Percentiles rank a stretch among this genome's conserved stretches.
Evolutionary conservation across 2,888 invertebrate genomes (phyloP).

Genomic region (Bellardia pandia): DNA sequence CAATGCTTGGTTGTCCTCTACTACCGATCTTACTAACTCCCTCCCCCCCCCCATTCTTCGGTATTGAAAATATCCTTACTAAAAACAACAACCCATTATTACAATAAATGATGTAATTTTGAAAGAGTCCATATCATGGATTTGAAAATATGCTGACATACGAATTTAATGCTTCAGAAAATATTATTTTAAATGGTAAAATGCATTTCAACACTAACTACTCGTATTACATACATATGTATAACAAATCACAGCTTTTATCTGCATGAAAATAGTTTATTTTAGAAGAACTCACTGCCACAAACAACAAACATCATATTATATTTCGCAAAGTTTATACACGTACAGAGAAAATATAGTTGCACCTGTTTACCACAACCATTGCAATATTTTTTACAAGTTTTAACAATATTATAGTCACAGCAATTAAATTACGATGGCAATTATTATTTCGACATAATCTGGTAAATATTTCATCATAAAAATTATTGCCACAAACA

Average conservation of each 20-base stretch:
- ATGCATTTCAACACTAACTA: neutral
- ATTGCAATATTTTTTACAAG: too few species aligned
- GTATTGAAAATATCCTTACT: conserved; percentile 11
- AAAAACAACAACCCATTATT: conserved; percentile 10
- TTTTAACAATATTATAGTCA: too few species aligned
- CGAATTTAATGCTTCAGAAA: neutral
- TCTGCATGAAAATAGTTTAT: conserved; percentile 43
- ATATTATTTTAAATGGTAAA: neutral
- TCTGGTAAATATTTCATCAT: too few species aligned
- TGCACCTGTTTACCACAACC: too few species aligned
- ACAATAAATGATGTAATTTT: conserved; percentile 15
- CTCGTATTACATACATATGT: too few species aligned
- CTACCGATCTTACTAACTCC: neutral
- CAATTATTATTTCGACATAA: too few species aligned
- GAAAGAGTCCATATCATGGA: neutral
- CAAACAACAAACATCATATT: too few species aligned
- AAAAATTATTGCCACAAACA: too few species aligned
- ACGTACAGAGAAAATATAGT: too few species aligned
- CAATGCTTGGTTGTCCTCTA: conserved; percentile 31
- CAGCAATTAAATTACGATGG: too few species aligned
- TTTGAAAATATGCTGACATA: neutral
- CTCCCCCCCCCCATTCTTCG: neutral
- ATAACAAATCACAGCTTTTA: neutral
- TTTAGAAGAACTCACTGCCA: neutral
- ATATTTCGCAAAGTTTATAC: too few species aligned